phyloP scores from a whole-genome alignment of 2,888 invertebrate species.

The Onthophagus sagittarius region DNA sequence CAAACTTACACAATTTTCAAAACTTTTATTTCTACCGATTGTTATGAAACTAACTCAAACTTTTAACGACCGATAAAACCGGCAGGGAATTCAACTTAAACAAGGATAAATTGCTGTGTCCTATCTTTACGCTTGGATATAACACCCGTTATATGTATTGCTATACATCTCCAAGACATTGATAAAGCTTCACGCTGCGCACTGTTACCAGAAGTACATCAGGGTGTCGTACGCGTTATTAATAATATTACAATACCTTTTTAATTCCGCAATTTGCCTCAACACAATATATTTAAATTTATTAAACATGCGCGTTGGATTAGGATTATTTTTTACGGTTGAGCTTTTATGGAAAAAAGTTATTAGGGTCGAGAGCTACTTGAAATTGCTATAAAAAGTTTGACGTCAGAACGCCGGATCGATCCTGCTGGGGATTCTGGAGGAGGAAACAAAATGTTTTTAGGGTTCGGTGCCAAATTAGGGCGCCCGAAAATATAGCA shows the following conservation, averaged over 20 bases:
- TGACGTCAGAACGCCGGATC: background rate
- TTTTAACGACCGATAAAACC: background rate
- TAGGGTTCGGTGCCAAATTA: background rate
- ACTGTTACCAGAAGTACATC: background rate
- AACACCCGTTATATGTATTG: background rate
- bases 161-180: background rate
- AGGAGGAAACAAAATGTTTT: background rate
- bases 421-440: background rate
- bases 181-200: background rate
- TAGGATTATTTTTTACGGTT: background rate
- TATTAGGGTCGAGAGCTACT: background rate
- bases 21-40: background rate
- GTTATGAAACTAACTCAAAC: background rate
- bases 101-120: background rate
- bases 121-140: background rate
- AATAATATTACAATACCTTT: background rate
- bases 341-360: background rate
- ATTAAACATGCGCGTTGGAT: background rate
- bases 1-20: background rate
- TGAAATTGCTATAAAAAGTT: background rate
- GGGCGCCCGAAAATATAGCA: background rate
- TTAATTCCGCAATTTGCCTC: background rate
- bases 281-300: background rate
- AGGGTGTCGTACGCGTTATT: background rate
- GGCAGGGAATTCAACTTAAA: background rate